Conservation (phyloP, 2,888 invertebrate species). For the Dryocosmus kuriphilus region DNA sequence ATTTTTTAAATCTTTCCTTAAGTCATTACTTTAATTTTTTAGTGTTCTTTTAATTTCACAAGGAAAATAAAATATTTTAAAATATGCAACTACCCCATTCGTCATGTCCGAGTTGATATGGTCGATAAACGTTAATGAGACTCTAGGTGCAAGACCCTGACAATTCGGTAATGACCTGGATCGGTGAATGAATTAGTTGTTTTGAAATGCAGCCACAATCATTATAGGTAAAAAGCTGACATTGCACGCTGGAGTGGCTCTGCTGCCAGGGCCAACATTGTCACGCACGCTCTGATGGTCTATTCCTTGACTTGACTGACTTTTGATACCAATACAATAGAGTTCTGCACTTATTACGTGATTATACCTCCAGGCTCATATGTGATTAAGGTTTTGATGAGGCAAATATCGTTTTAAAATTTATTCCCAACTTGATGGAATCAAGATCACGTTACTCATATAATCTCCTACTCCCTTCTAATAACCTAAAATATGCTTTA, state of each 20-base stretch:
- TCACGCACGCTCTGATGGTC: conserved; percentile 43
- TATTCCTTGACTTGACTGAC: conserved; percentile 29
- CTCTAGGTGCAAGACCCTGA: conserved; percentile 62
- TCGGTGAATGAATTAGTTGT: conserved; percentile 57
- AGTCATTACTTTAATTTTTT: too few relatives aligned
- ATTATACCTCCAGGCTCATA: background rate
- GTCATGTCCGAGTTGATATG: conserved; percentile 42
- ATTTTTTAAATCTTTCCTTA: too few relatives aligned
- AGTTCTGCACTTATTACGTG: conserved; percentile 3
- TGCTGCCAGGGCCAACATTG: conserved; percentile 55
- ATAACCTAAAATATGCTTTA: too few relatives aligned
- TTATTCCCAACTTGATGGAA: background rate
- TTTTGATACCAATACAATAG: conserved; percentile 13
- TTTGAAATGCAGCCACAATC: conserved; percentile 51
- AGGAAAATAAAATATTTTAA: too few relatives aligned
- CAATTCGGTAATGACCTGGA: conserved; percentile 69
- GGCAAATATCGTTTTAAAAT: background rate
- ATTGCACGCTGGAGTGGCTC: conserved; percentile 58
- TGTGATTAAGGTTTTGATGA: background rate
- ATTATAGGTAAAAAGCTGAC: conserved; percentile 56
- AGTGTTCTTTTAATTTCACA: too few relatives aligned
- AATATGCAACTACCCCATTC: too few relatives aligned
- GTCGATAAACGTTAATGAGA: conserved; percentile 39
- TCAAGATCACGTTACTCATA: background rate
- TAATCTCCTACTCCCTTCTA: background rate